Base-by-base conservation (phyloP, 2,113 vertebrate genomes). In the Tympanuchus pallidicinctus region DNA sequence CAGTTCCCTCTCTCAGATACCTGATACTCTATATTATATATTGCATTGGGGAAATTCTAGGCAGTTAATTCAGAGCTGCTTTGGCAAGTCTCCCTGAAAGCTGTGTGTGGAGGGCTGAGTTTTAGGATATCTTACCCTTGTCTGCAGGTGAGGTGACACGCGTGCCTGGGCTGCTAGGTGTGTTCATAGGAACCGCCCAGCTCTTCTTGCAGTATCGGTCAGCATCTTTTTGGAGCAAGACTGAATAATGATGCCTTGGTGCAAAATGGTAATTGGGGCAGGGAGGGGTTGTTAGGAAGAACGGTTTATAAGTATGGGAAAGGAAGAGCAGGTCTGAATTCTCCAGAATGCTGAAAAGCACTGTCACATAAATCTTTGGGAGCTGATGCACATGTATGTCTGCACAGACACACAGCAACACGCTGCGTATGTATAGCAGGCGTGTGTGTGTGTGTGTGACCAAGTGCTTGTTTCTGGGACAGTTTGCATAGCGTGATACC, bases 361-460 rank as follows among this genome's bases (percentile, higher is more conserved):
- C 54, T 82, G 1, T 36, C 70, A 25, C 5, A 45, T 13, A 2
- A 5, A 21, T 64, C 82, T 85, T 52, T 27, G 38, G 50, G 48
- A 14, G 59, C 11, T 22, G 22, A 18, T 0, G 2, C 24, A 43
- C 14, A 22, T 8, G 3, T 32, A 2, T n/a, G 2, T 12, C 2
- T 34, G 5, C 25, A 11, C 63, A 16, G 32, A 11, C 32, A n/a
- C 20, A 5, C 8, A 28, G 24, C 15, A 2, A 42, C 12, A 38
- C 7, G 14, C 34, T 61, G 5, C 54, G 6, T 4, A 2, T n/a
- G 22, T 48, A 2, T 66, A 13, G 52, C 42, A 6, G 28, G 5
- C 16, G 8, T 57, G 22, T 19, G 8, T 57, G 22, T 64, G 9
- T 57, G 25, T 69, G 79, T 76, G 71, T 85, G 50, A 47, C 42